These are phyloP conservation scores for Rutilus rutilus DNA, from an alignment of 2,113 vertebrate species.

Conservation along the genomic window DNA sequence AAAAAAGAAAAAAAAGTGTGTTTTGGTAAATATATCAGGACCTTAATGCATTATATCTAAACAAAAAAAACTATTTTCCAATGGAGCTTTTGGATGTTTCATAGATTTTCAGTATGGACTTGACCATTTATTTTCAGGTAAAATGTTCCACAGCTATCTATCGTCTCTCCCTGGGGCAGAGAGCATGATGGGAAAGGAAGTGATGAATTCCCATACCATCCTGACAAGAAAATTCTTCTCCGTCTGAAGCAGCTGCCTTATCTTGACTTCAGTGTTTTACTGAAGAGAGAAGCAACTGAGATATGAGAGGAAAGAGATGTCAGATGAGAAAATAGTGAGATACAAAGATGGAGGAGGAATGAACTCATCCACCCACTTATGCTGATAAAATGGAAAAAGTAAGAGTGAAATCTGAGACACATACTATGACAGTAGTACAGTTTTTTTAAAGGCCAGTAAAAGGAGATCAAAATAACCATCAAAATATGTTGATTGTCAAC, in stretches of 20 bases:
- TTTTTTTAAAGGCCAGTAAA: background rate
- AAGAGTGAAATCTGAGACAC: background rate
- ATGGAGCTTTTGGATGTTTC: too few relatives aligned
- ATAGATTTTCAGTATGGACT: background rate
- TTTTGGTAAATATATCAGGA: too few relatives aligned
- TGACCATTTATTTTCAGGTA: background rate
- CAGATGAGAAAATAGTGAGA: background rate
- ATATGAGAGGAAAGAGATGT: background rate
- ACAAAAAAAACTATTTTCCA: too few relatives aligned
- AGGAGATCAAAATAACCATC: background rate
- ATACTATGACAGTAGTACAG: background rate
- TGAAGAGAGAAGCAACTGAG: background rate
- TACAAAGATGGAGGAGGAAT: background rate
- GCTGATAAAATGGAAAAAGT: background rate
- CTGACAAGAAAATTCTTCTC: constrained; percentile 1
- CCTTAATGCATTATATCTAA: too few relatives aligned
- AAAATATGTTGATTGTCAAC: background rate
- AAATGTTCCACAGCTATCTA: background rate
- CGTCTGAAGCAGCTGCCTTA: background rate
- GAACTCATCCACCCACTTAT: constrained; percentile 6
- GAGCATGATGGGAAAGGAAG: constrained; percentile 2
- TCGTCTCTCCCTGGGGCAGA: background rate
- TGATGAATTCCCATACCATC: constrained; percentile 10
- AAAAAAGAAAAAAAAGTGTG: too few relatives aligned
- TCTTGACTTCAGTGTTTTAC: background rate